A percentile compares a stretch with the other conserved stretches of the same genome.
Evolutionary conservation across 2,888 invertebrate species (phyloP).

Genomic region (Mesoligia furuncula): DNA sequence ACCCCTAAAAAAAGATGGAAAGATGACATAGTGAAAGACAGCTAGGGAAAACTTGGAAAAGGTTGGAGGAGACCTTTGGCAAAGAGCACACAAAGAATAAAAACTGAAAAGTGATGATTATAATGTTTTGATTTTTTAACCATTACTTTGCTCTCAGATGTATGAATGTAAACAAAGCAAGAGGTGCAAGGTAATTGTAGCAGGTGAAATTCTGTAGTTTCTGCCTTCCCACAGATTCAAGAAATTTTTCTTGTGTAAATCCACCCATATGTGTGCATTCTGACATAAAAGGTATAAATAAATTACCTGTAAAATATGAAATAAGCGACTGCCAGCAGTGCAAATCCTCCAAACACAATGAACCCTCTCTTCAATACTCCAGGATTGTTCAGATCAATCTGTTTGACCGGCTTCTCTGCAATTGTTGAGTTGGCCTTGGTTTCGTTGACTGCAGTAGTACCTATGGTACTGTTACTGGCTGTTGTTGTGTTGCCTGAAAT

Average conservation of each 20-base stretch:
- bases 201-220: background rate
- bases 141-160: background rate
- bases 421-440: constrained; percentile 40
- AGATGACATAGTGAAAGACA: background rate
- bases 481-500: constrained; percentile 44
- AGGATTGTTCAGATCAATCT: constrained; percentile 79
- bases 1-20: background rate
- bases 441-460: background rate
- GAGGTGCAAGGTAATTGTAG: background rate
- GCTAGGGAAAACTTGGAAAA: background rate
- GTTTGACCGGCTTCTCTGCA: constrained; percentile 66
- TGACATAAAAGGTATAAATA: background rate
- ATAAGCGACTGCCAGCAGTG: constrained; percentile 84
- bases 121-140: background rate
- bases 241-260: too few species aligned
- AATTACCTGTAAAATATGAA: constrained; percentile 87
- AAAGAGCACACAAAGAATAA: background rate
- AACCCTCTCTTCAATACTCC: constrained; percentile 85
- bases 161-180: background rate
- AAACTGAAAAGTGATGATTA: background rate
- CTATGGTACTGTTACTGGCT: constrained; percentile 7
- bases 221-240: too few species aligned
- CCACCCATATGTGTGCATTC: too few species aligned
- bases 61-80: background rate
- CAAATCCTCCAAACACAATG: constrained; percentile 88